Conservation (phyloP, 1,140 invertebrate species). For the Papilio helenus region DNA sequence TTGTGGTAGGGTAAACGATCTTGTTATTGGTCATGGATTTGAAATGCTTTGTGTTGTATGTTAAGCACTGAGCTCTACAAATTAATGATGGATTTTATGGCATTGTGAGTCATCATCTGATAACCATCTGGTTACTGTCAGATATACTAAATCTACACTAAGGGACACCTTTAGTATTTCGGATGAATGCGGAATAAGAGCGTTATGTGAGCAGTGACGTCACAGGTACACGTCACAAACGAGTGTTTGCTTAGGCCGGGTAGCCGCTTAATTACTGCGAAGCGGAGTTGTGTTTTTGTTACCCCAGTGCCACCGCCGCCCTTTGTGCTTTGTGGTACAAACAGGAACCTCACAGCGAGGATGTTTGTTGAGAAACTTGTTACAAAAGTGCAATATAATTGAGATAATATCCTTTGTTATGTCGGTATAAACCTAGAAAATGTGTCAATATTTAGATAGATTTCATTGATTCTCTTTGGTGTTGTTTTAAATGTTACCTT, state of each 20-base stretch:
- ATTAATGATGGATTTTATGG: too few species aligned
- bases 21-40: neutral
- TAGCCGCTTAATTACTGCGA: slow-evolving; percentile 23
- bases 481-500: neutral
- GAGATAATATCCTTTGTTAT: neutral
- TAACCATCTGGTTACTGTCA: too few species aligned
- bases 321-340: slow-evolving; percentile 15
- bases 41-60: neutral
- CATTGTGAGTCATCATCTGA: too few species aligned
- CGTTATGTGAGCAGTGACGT: neutral
- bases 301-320: neutral
- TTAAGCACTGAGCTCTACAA: too few species aligned
- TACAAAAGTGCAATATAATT: neutral
- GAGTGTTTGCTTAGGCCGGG: slow-evolving; percentile 30
- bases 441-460: too few species aligned
- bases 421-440: neutral
- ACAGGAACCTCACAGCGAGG: neutral
- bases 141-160: neutral
- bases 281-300: slow-evolving; percentile 26
- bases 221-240: slow-evolving; percentile 7
- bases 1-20: slow-evolving; percentile 2
- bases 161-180: neutral
- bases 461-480: too few species aligned
- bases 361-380: neutral
- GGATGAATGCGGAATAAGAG: neutral